Conservation (phyloP, 2,888 invertebrate genomes). For the Chouioia cunea region DNA sequence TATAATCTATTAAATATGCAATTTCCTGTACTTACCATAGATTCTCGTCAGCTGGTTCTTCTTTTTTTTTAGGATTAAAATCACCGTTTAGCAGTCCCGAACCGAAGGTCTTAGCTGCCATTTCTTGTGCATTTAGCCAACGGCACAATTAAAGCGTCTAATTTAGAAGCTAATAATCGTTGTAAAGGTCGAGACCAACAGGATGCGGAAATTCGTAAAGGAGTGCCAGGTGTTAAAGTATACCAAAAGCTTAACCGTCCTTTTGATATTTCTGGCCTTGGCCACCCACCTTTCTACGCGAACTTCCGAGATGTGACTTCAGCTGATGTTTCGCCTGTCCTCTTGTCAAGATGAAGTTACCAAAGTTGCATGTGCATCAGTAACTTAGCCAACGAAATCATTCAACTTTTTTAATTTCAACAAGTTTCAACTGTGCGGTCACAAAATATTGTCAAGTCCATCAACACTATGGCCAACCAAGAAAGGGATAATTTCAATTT, state of each 20-base stretch:
- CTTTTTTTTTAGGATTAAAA: slow-evolving; percentile 72
- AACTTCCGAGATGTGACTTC: slow-evolving; percentile 16
- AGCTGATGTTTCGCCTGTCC: not conserved
- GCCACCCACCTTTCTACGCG: not conserved
- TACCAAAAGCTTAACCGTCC: not conserved
- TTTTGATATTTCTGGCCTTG: not conserved
- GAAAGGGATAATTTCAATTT: too few species aligned
- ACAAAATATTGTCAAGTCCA: too few species aligned
- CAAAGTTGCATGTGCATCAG: too few species aligned
- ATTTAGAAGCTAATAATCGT: not conserved
- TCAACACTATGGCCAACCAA: too few species aligned
- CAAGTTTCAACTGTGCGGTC: too few species aligned
- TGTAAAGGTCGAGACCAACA: not conserved
- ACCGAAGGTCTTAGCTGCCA: slow-evolving; percentile 42
- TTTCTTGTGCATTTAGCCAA: slow-evolving; percentile 45
- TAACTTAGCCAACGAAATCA: too few species aligned
- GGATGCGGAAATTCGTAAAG: not conserved
- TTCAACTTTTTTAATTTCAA: too few species aligned
- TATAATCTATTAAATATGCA: not conserved
- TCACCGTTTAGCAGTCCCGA: slow-evolving; percentile 54
- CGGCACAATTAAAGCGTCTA: slow-evolving; percentile 2
- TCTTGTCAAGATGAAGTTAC: slow-evolving; percentile 26
- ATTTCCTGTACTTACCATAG: slow-evolving; percentile 71
- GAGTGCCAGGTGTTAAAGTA: not conserved
- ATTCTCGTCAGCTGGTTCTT: slow-evolving; percentile 74